Base-by-base conservation (phyloP, 2,797 vertebrate genomes). In the Dendrocincla fuliginosa region DNA sequence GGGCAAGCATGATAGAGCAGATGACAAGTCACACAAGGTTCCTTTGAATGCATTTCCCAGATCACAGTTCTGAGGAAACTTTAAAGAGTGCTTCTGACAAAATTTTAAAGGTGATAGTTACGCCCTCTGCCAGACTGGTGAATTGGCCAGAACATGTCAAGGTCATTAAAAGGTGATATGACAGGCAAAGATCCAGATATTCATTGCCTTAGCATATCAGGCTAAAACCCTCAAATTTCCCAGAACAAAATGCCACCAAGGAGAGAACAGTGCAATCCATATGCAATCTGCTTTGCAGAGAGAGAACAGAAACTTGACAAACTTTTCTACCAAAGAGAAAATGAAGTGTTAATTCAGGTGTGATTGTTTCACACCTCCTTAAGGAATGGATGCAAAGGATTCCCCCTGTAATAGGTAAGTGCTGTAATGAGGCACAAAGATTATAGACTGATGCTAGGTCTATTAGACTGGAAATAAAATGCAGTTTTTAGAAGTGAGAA, bases 1-100 rank as follows among this genome's bases (percentile, higher is more conserved):
- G 3, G 19, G 9, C 2, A 4, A 79, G 37, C 6, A 2, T 2
- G 0, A n/a, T 15, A 44, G n/a, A 83, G 44, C 22, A 50, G 52
- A 11, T 60, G 70, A 32, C 12, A 70, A 70, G 30, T 49, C 18
- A 46, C 33, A 56, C 17, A 25, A 16, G 32, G 11, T 44, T 88
- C 15, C 67, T 77, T 42, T 50, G 28, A 78, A 55, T 52, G 28
- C n/a, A 46, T 71, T 88, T 59, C 23, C 22, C n/a, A 67, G 67
- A 46, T 5, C 27, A 65, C 4, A 11, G 35, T 32, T 80, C 30
- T 64, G 41, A 81, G 14, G 32, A 85, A 53, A 64, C 19, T 79
- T 75, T 24, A 10, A 39, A 60, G n/a, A 56, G 17, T 35, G 16
- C 39, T 32, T 85, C 52, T 11, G 27, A 44, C n/a, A 83, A 35